These are phyloP conservation scores for Coluber constrictor DNA, from an alignment of 2,797 vertebrate genomes.

Conservation along the genomic window DNA sequence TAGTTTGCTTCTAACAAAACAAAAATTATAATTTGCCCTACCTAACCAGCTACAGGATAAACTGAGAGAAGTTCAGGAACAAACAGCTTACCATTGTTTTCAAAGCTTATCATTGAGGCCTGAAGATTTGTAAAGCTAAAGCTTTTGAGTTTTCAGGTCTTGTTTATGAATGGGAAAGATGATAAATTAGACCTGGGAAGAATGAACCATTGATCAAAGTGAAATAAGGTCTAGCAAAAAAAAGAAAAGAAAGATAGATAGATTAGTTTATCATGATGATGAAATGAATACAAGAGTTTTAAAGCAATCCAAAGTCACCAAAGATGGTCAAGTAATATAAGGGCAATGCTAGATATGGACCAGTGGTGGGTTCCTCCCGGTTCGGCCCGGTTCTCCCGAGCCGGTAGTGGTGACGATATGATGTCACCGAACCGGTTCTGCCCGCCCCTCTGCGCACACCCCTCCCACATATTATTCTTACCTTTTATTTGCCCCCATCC, in stretches of 20 bases:
- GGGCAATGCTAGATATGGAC: too few species aligned
- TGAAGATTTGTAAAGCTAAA: not conserved
- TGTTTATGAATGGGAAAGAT: not conserved
- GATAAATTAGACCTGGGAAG: not conserved
- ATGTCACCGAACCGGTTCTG: too few species aligned
- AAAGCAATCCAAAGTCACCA: not conserved
- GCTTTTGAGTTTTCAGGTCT: not conserved
- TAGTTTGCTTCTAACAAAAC: not conserved
- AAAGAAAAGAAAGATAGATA: too few species aligned
- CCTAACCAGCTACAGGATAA: not conserved
- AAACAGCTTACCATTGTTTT: not conserved
- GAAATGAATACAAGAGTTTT: not conserved
- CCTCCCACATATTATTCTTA: too few species aligned
- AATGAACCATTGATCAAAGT: not conserved
- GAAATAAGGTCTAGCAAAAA: not conserved
- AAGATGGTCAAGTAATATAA: not conserved
- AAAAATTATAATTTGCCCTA: not conserved
- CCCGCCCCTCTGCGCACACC: too few species aligned
- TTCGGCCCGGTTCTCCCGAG: too few species aligned
- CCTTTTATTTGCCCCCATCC: too few species aligned
- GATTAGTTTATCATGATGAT: not conserved
- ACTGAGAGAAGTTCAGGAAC: not conserved
- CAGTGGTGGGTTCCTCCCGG: too few species aligned
- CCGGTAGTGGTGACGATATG: too few species aligned
- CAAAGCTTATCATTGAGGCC: not conserved